These are phyloP conservation scores for Heliconius ethilla DNA, from an alignment of 2,888 invertebrate species.

Conservation along the genomic window DNA sequence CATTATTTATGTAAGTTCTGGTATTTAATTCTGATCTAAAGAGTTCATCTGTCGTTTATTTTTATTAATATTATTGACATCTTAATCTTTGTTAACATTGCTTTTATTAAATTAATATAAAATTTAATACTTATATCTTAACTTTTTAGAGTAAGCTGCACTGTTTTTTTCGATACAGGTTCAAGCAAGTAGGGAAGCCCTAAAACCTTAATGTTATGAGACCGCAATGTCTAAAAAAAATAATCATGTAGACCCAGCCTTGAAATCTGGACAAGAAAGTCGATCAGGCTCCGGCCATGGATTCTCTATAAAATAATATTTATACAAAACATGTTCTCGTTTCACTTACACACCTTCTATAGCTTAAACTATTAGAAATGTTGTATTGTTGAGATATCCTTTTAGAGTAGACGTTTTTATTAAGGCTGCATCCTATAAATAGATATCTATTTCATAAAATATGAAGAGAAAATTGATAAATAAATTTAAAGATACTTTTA, in stretches of 20 bases:
- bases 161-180: neutral
- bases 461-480: neutral
- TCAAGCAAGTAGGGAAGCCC: constrained; percentile 9
- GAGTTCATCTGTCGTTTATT: neutral
- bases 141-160: neutral
- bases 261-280: constrained; percentile 60
- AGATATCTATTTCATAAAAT: constrained; percentile 4
- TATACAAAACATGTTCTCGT: constrained; percentile 67
- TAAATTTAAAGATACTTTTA: neutral
- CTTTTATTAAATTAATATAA: neutral
- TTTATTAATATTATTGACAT: neutral
- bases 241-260: constrained; percentile 36
- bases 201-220: constrained; percentile 15
- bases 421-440: constrained; percentile 21
- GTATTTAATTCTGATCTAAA: neutral
- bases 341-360: constrained; percentile 72
- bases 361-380: constrained; percentile 64
- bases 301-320: constrained; percentile 72
- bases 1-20: neutral
- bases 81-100: neutral
- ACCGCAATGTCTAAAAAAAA: constrained; percentile 27
- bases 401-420: constrained; percentile 48
- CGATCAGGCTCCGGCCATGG: constrained; percentile 62
- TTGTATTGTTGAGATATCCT: constrained; percentile 65
- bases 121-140: neutral